Evolutionary conservation across 2,113 vertebrate genomes (phyloP).

Genomic region (Myotis brandtii): DNA sequence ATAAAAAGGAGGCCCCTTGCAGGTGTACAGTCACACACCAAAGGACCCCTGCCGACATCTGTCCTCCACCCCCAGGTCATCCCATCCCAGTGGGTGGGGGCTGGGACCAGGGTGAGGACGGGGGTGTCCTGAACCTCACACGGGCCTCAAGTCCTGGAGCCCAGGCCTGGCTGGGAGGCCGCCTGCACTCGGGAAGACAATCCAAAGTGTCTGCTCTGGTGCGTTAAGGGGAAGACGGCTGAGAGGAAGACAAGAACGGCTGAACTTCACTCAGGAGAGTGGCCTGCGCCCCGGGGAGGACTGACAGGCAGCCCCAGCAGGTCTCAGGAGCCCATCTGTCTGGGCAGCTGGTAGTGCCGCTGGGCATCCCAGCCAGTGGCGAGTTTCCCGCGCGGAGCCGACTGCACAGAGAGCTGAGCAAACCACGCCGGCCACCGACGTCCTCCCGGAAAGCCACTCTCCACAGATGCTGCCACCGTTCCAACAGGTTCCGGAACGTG

Average conservation of each 20-base stretch:
- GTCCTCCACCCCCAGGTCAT: not conserved
- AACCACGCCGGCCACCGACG: accelerated
- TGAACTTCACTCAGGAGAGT: slow-evolving; percentile 57
- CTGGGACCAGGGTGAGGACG: not conserved
- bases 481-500: slow-evolving; percentile 50
- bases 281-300: slow-evolving; percentile 16
- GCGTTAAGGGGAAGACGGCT: not conserved
- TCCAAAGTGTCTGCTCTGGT: not conserved
- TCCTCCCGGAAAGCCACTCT: not conserved
- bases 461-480: not conserved
- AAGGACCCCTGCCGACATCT: not conserved
- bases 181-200: not conserved
- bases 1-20: not conserved
- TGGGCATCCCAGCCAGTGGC: accelerated
- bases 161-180: accelerated
- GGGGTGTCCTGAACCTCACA: not conserved
- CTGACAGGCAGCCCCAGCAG: slow-evolving; percentile 53
- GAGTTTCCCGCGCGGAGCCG: not conserved
- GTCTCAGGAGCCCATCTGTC: slow-evolving; percentile 30
- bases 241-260: not conserved
- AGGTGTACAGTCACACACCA: accelerated
- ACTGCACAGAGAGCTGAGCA: not conserved
- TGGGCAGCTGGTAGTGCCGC: not conserved
- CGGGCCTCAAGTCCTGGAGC: not conserved
- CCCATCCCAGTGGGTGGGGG: not conserved